Evolutionary conservation across 2,888 invertebrate species (phyloP), one percentile per base, ranked within the genome.

Genomic region (Dicranocentrus wangi): DNA sequence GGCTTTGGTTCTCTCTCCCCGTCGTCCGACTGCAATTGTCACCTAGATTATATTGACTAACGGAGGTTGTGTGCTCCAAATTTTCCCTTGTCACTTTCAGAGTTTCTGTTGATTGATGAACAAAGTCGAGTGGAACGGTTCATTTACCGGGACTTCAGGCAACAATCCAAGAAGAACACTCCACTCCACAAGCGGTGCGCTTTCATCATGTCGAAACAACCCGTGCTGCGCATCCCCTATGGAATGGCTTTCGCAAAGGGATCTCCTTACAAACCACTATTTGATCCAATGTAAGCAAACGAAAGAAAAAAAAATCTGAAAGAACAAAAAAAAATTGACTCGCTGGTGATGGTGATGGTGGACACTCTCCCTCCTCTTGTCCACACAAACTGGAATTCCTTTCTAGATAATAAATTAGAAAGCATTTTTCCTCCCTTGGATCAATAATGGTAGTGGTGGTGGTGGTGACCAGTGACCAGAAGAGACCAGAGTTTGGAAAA

Each of bases 201-300:
- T 0, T 95, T 92, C 87, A 95, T 95, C 0, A 91, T 94, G 69
- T 93, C 94, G 7, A 92, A 92, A 19, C 91, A 92, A 60, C 89
- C 92, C 0, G 93, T 94, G 84, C 90, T 93, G 87, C 91, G 90
- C 47, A 91, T 91, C 84, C 91, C 91, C 23, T 91, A 94, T 80
- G 93, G 93, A 0, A 95, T 95, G 87, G 94, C 92, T 0, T 95
- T 93, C 88, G 92, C 92, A 0, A 89, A 89, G 2, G 90, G 91
- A 17, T 93, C 93, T 69, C 90, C 90, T 25, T 90, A 93, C 84
- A 90, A 90, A 75, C 87, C 87, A 0, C 88, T 93, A 0, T 93
- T 95, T 87, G 92, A 95, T 89, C 90, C 91, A 15, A 90, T 93
- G 95, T 95, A 90, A 92, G 90, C 15, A 21, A 7, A 27, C 25